Evolutionary conservation across 1,140 invertebrate genomes (phyloP).

Genomic region (Cotesia vestalis): DNA sequence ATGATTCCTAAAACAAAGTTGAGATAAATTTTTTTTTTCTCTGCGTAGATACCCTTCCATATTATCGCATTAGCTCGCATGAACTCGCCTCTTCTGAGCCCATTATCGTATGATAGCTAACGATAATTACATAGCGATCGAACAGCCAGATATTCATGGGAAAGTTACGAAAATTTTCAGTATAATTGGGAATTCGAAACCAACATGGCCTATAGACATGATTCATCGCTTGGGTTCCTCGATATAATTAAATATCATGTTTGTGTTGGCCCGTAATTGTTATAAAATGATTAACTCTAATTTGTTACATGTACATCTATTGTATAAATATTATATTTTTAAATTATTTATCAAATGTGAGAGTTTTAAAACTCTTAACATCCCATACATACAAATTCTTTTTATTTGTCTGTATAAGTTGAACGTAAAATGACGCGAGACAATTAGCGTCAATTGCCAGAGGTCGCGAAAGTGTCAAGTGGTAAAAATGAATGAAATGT

Average conservation of each 20-base stretch:
- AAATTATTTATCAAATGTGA: too few relatives aligned
- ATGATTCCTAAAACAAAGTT: too few relatives aligned
- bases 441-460: conserved; percentile 40
- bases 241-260: conserved; percentile 9
- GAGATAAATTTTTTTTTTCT: too few relatives aligned
- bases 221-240: not conserved
- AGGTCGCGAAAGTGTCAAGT: conserved; percentile 26
- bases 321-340: not conserved
- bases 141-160: not conserved
- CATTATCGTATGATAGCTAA: conserved; percentile 30
- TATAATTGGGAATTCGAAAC: conserved; percentile 36
- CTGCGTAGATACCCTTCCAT: too few relatives aligned
- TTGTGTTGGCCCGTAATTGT: not conserved
- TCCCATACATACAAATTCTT: too few relatives aligned
- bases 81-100: conserved; percentile 12
- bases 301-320: not conserved
- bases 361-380: too few relatives aligned
- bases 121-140: conserved; percentile 19
- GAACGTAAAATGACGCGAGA: conserved; percentile 8
- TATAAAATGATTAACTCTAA: not conserved
- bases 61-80: conserved; percentile 21
- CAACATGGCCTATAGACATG: not conserved
- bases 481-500: conserved; percentile 9
- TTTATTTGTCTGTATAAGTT: not conserved
- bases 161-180: conserved; percentile 24